phyloP scores from a whole-genome alignment of 2,113 vertebrate genomes.

The Centropristis striata region DNA sequence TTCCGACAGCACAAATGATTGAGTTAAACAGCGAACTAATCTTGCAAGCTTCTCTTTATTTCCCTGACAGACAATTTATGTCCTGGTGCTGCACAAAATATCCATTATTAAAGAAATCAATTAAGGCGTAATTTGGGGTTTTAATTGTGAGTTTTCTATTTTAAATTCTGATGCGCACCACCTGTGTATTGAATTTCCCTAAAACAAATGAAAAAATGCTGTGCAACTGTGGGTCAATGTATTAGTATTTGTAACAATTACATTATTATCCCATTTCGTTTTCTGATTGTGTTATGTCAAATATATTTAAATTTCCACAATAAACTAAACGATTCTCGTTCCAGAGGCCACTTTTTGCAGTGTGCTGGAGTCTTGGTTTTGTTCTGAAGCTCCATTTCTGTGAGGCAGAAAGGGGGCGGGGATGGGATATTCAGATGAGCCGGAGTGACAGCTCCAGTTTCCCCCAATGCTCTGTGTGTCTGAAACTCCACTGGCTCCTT shows the following conservation, averaged over 20 bases:
- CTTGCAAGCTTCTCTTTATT: not conserved
- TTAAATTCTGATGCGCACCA: not conserved
- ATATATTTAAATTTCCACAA: not conserved
- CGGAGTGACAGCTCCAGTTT: slow-evolving; percentile 92
- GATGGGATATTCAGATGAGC: slow-evolving; percentile 94
- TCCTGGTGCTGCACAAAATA: not conserved
- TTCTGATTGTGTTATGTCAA: not conserved
- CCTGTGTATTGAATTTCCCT: not conserved
- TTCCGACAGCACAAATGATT: not conserved
- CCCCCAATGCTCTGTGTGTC: slow-evolving; percentile 91
- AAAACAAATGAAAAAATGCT: not conserved
- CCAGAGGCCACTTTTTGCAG: slow-evolving; percentile 49
- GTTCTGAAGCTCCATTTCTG: slow-evolving; percentile 79
- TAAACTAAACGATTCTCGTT: not conserved
- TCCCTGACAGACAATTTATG: not conserved
- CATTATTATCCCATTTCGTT: not conserved
- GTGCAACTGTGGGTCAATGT: not conserved
- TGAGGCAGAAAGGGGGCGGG: slow-evolving; percentile 87
- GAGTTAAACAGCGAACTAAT: not conserved
- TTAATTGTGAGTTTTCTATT: not conserved
- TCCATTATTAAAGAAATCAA: not conserved
- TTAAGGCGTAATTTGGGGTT: not conserved
- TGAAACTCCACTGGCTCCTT: slow-evolving; percentile 93
- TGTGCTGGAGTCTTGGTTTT: slow-evolving; percentile 69
- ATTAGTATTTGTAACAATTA: not conserved